Evolutionary conservation across 1,140 invertebrate genomes (phyloP), one percentile per base, ranked within the genome.

Genomic region (Aphelenchoides fujianensis): DNA sequence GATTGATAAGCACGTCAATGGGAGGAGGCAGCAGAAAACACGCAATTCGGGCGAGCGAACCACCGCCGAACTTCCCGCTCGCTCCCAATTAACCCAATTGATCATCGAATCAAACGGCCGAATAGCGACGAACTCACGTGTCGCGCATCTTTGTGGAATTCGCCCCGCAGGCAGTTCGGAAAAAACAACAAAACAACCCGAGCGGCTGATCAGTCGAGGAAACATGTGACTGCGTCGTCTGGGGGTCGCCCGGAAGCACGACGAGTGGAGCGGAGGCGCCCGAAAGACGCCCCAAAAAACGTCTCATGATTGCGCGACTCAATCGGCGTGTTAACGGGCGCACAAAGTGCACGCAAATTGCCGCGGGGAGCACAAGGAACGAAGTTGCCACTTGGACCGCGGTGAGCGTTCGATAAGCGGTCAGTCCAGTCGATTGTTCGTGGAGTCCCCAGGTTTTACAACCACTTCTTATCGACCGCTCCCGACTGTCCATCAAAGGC

Each of bases 191-290:
- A 48, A 48, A 48, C 41, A 48, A 48, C 41, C 41, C 12, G 12
- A 48, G 41, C 23, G 12, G 12, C 12, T 23, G 41, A 12, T 16
- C 41, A 12, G 23, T 23, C 12, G 12, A 48, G 12, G 41, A 48
- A 48, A 48, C 41, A 48, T 48, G 41, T 48, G 41, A 48, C 41
- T 48, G n/a, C n/a, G n/a, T n/a, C 41, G 41, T 48, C 41, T 48
- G 41, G 41, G 41, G 41, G 41, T 48, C 41, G 41, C 41, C 41
- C 41, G 41, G 41, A 48, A 48, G 41, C 12, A 48, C n/a, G n/a
- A n/a, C n/a, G n/a, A n/a, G n/a, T n/a, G n/a, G n/a, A n/a, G n/a
- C n/a, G n/a, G n/a, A n/a, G n/a, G n/a, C n/a, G n/a, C n/a, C n/a
- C n/a, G n/a, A n/a, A n/a, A 48, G 12, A 16, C 41, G 41, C 12